A percentile compares a stretch with the other conserved stretches of the same genome.
Evolutionary conservation across 2,797 vertebrate genomes (phyloP).

Genomic region (Pipistrellus pipistrellus): DNA sequence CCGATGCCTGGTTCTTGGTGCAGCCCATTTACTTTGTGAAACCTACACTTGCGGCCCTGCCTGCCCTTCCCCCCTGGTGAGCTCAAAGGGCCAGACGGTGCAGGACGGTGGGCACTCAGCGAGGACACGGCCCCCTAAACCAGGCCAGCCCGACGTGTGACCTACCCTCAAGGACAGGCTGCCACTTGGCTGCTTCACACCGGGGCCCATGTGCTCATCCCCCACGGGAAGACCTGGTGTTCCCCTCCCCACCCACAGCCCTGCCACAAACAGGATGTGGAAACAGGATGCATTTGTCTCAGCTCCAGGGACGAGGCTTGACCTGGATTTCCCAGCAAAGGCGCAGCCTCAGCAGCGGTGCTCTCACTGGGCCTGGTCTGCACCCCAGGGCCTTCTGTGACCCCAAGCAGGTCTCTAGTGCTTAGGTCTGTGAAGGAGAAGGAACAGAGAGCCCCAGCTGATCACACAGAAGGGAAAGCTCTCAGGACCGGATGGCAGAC

Average conservation of each 20-base stretch:
- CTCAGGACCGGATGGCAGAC: accelerated
- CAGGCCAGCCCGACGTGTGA: accelerated
- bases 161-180: neutral
- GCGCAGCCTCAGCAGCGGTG: slow-evolving; percentile 80
- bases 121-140: neutral
- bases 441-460: neutral
- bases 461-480: neutral
- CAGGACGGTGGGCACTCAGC: accelerated
- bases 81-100: neutral
- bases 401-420: neutral
- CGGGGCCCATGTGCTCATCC: slow-evolving; percentile 16
- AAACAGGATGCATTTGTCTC: slow-evolving; percentile 86
- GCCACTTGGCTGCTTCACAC: neutral
- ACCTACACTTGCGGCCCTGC: neutral
- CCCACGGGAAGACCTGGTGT: slow-evolving; percentile 68
- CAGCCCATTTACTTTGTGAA: neutral
- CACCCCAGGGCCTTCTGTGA: slow-evolving; percentile 30
- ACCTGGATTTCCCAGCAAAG: slow-evolving; percentile 89
- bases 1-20: neutral
- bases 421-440: neutral
- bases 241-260: slow-evolving; percentile 61
- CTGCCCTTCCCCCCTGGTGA: neutral
- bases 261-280: slow-evolving; percentile 88
- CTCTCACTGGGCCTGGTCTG: slow-evolving; percentile 36
- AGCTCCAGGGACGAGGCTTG: slow-evolving; percentile 81